Base-by-base conservation (phyloP, 2,113 vertebrate genomes). In the Lepus europaeus region DNA sequence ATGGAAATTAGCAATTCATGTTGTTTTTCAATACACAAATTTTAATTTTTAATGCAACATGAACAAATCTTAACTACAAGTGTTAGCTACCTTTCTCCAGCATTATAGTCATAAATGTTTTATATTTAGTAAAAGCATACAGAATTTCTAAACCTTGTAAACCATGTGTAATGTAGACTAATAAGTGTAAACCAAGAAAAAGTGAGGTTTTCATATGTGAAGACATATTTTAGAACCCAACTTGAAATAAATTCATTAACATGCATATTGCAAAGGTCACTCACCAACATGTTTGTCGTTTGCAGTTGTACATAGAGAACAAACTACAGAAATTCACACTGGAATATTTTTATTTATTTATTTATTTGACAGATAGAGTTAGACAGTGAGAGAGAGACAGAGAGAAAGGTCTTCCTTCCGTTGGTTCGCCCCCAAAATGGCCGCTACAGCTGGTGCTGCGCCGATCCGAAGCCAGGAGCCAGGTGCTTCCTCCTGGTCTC, bases 121-220 rank as follows among this genome's bases (percentile, higher is more conserved):
- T 97, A 83, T 92, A 94, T 90, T 96, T 95, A 77, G 51, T 96
- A 97, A 97, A 98, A 97, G 97, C 87, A 96, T 80, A 96, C 93
- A 97, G n/a, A 45, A 91, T 10, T 20, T 83, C 96, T 93, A 97
- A 96, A 97, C 51, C 68, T 96, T 45, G 39, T 95, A 80, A 94
- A 85, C 92, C 77, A 73, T 11, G 95, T 93, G 56, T 97, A 95
- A 68, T 80, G 56, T 81, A 96, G 95, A 79, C 93, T 97, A 96
- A 85, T 45, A 96, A 95, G 70, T 91, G 94, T 96, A 97, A 98
- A 98, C 91, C 93, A 96, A 91, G 94, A 97, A 91, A 98, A 97
- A 90, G 88, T 73, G 70, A 95, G 49, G 23, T 45, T 93, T 94
- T 70, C n/a, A 70, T 45, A 31, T 13, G 33, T 96, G 36, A 97